Conservation (phyloP, 2,888 invertebrate genomes). For the Aphodius sticticus region DNA sequence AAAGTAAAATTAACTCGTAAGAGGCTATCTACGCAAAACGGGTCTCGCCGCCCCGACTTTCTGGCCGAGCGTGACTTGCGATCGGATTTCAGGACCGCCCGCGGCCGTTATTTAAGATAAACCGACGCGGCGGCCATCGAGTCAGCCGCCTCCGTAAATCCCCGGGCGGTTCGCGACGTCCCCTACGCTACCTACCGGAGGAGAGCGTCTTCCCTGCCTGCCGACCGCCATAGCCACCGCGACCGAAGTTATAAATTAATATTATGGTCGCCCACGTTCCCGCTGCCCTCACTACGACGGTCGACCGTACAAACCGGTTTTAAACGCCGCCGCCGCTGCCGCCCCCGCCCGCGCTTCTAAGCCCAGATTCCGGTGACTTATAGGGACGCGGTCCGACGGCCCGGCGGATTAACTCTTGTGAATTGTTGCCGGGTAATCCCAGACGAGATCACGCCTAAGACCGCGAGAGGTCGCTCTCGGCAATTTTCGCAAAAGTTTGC, state of each 20-base stretch:
- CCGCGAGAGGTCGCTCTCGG: not conserved
- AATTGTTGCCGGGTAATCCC: not conserved
- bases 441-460: not conserved
- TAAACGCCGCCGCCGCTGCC: not conserved
- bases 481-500: not conserved
- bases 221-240: not conserved
- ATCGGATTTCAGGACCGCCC: not conserved
- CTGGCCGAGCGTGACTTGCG: not conserved
- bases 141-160: not conserved
- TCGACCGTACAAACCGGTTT: not conserved
- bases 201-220: no score
- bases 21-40: not conserved
- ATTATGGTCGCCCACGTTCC: not conserved
- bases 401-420: not conserved
- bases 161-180: not conserved
- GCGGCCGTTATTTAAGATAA: conserved; percentile 4
- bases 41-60: not conserved
- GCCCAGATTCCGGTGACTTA: conserved; percentile 4
- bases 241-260: not conserved
- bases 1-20: not conserved
- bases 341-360: not conserved
- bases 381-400: not conserved
- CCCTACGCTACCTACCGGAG: not conserved
- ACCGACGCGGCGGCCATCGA: not conserved
- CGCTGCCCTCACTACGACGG: no score